Conservation (phyloP, 2,888 invertebrate species). For the Patella pellucida region DNA sequence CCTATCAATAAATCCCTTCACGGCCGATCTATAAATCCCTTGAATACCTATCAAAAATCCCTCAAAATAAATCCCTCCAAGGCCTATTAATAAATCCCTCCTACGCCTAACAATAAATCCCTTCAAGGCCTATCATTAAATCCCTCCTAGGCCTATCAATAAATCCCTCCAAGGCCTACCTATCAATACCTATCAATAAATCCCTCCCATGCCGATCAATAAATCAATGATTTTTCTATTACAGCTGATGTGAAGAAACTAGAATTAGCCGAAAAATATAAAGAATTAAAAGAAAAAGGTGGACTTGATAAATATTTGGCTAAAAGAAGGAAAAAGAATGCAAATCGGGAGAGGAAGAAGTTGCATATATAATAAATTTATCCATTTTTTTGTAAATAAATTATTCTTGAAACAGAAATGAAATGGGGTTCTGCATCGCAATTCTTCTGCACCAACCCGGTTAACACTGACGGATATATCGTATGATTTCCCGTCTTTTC, state of each 20-base stretch:
- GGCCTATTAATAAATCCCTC: too few species aligned
- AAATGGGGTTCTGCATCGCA: not conserved
- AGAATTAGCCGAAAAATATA: slow-evolving; percentile 84
- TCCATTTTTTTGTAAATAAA: not conserved
- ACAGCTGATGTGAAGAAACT: slow-evolving; percentile 84
- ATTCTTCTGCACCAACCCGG: not conserved
- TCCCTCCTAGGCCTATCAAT: too few species aligned
- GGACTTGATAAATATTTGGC: slow-evolving; percentile 86
- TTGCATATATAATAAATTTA: slow-evolving; percentile 39
- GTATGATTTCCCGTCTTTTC: too few species aligned
- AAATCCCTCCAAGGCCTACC: too few species aligned
- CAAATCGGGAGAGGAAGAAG: slow-evolving; percentile 70
- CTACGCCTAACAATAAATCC: too few species aligned
- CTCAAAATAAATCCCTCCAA: too few species aligned
- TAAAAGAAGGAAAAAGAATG: slow-evolving; percentile 83
- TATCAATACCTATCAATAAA: too few species aligned
- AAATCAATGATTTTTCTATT: slow-evolving; percentile 59
- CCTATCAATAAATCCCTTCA: too few species aligned
- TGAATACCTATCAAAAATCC: too few species aligned
- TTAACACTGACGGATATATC: too few species aligned
- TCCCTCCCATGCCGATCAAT: slow-evolving; percentile 30
- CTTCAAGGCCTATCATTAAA: too few species aligned
- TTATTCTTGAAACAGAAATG: not conserved
- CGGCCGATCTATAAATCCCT: too few species aligned
- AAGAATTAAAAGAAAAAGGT: slow-evolving; percentile 83